Evolutionary conservation across 2,888 invertebrate genomes (phyloP).

Genomic region (Tanytarsus gracilentus): DNA sequence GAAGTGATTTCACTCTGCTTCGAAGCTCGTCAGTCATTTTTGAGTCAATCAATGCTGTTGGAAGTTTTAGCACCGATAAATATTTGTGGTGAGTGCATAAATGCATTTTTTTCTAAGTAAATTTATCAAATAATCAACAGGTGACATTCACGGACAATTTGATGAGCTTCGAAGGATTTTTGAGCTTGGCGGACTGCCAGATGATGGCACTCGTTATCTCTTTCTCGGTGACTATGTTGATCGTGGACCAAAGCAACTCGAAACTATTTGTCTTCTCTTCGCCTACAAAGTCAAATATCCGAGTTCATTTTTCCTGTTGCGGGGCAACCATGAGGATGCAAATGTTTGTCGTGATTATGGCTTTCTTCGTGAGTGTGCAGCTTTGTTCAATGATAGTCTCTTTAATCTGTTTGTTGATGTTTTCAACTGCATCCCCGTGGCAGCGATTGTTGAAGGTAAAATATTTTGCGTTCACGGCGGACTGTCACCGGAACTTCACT

Average conservation of each 20-base stretch:
- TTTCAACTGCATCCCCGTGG: conserved; percentile 49
- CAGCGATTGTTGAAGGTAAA: conserved; percentile 55
- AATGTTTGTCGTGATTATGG: not conserved
- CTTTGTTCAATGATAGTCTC: not conserved
- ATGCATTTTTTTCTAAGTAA: not conserved
- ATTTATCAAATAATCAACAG: not conserved
- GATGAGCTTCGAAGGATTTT: conserved; percentile 1
- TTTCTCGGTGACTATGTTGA: conserved; percentile 10
- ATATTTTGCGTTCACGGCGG: conserved; percentile 58
- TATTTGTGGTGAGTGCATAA: conserved; percentile 8
- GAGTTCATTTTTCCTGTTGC: not conserved
- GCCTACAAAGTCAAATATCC: conserved; percentile 9
- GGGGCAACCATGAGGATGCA: conserved; percentile 16
- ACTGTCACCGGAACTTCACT: conserved; percentile 42
- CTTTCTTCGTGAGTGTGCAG: not conserved
- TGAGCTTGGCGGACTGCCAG: conserved; percentile 7
- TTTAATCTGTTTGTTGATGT: not conserved
- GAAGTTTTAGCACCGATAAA: not conserved
- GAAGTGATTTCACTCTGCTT: not conserved
- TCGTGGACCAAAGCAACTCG: not conserved
- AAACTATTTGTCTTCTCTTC: conserved; percentile 17
- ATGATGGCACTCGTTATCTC: not conserved
- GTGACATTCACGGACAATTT: conserved; percentile 21
- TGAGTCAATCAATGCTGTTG: conserved; percentile 7
- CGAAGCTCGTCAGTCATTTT: not conserved